Conservation (phyloP, 2,797 vertebrate species). For the Mus minutoides region DNA sequence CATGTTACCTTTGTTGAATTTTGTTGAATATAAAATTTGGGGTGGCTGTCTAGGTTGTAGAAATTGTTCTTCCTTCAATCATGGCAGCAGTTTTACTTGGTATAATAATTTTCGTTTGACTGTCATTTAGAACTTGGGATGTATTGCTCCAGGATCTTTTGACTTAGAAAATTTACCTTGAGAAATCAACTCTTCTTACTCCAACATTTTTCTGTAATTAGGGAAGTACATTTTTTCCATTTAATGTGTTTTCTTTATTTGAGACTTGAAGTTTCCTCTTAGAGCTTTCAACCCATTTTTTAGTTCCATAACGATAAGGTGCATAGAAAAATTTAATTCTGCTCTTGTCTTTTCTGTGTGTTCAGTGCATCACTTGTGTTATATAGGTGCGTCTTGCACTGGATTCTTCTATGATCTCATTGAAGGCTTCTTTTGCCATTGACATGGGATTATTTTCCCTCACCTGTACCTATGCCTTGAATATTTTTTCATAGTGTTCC, state of each 20-base stretch:
- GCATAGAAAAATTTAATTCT: neutral
- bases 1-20: neutral
- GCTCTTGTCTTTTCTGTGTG: neutral
- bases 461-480: neutral
- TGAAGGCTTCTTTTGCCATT: neutral
- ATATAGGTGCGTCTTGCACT: neutral
- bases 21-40: neutral
- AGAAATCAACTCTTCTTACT: neutral
- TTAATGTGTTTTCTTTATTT: neutral
- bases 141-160: neutral
- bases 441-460: neutral
- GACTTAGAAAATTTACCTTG: neutral
- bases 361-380: neutral
- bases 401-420: neutral
- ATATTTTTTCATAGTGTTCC: neutral
- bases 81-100: neutral
- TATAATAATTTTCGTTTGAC: neutral
- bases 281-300: neutral
- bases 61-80: neutral
- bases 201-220: neutral
- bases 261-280: neutral
- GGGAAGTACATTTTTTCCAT: neutral
- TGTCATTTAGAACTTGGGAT: neutral
- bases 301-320: neutral
- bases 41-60: neutral